Percentiles rank a stretch among this genome's conserved stretches.
phyloP scores from a whole-genome alignment of 1,140 invertebrate genomes.

The Eupeodes corollae region DNA sequence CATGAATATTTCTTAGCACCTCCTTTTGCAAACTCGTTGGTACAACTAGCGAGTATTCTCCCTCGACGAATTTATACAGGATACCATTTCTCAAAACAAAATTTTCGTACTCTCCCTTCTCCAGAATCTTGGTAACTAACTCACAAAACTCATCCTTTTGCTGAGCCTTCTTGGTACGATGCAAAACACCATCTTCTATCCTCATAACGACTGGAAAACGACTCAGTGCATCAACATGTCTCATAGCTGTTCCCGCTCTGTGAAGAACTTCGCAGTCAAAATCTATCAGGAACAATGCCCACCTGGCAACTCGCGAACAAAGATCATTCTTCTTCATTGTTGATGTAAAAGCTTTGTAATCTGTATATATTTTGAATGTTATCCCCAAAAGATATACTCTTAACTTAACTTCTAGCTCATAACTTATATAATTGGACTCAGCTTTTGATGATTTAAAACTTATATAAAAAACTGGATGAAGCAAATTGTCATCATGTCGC shows the following conservation, averaged over 20 bases:
- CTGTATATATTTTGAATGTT: too few species aligned
- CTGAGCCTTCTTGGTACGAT: background rate
- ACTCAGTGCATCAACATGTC: slow-evolving; percentile 20
- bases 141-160: too few species aligned
- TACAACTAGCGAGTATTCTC: slow-evolving; percentile 7
- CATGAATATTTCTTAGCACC: slow-evolving; percentile 7
- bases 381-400: too few species aligned
- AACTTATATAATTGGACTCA: background rate
- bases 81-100: too few species aligned
- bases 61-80: background rate
- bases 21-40: slow-evolving; percentile 10
- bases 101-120: background rate
- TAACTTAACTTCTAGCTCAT: slow-evolving; percentile 1
- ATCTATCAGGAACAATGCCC: slow-evolving; percentile 20
- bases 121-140: too few species aligned
- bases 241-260: slow-evolving; percentile 9
- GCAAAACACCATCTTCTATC: background rate
- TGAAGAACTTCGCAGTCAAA: slow-evolving; percentile 16
- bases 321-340: too few species aligned
- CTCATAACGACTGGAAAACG: background rate
- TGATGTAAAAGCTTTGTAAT: too few species aligned
- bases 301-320: slow-evolving; percentile 20
- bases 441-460: background rate
- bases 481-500: slow-evolving; percentile 1
- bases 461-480: background rate